phyloP scores from a whole-genome alignment of 2,113 vertebrate genomes.

The Lampris incognitus region DNA sequence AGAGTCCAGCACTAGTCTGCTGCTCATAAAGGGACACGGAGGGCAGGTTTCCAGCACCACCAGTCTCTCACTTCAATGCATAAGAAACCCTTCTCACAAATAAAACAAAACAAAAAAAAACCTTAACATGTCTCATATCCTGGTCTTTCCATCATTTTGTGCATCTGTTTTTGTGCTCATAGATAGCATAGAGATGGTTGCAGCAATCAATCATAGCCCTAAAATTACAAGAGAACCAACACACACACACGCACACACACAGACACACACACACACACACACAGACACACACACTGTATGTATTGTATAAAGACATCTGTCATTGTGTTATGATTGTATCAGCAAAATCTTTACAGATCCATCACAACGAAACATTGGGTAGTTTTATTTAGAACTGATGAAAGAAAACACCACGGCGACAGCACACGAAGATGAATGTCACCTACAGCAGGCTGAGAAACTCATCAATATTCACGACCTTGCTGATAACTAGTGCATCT shows the following conservation, averaged over 20 bases:
- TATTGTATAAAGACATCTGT: conserved; percentile 52
- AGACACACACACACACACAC: conserved; percentile 22
- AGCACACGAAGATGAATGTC: conserved; percentile 10
- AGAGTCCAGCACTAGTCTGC: conserved; percentile 61
- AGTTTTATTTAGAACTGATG: conserved; percentile 38
- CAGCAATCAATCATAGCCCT: conserved; percentile 70
- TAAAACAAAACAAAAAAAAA: background rate
- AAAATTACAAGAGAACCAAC: conserved; percentile 64
- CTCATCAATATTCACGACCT: background rate
- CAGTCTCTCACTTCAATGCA: conserved; percentile 58
- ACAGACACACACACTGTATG: conserved; percentile 17
- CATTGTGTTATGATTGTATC: conserved; percentile 61
- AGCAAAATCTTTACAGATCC: conserved; percentile 38
- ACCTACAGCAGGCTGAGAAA: conserved; percentile 10
- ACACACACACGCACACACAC: conserved; percentile 19
- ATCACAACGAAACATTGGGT: conserved; percentile 45
- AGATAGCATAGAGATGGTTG: conserved; percentile 73
- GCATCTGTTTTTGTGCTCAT: conserved; percentile 78
- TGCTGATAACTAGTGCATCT: conserved; percentile 1
- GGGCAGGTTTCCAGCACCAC: conserved; percentile 52
- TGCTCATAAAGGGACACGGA: conserved; percentile 48
- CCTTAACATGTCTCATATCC: conserved; percentile 34
- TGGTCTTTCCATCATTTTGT: conserved; percentile 52
- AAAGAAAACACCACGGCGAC: conserved; percentile 28
- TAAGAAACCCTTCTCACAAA: conserved; percentile 50